Percentiles rank a stretch among this genome's conserved stretches.
phyloP scores from a whole-genome alignment of 2,113 vertebrate genomes.

The Heterotilapia buettikoferi region DNA sequence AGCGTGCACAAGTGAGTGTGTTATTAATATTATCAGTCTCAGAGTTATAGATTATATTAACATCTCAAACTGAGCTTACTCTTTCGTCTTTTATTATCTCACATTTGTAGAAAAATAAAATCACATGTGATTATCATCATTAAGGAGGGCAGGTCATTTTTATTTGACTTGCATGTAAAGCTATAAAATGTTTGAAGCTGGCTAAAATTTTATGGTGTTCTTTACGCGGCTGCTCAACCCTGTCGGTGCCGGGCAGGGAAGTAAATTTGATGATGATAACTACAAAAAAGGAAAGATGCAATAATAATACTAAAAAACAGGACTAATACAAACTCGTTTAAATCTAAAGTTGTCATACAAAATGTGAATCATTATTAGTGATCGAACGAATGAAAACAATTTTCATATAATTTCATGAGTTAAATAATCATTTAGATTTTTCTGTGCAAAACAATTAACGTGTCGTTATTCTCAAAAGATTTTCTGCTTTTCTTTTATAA shows the following conservation, averaged over 20 bases:
- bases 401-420: rapidly evolving
- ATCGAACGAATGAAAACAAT: rapidly evolving
- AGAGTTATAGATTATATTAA: not conserved
- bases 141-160: not conserved
- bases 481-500: not conserved
- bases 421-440: not conserved
- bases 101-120: not conserved
- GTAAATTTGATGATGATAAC: not conserved
- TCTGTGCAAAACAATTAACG: not conserved
- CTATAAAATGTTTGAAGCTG: not conserved
- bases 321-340: not conserved
- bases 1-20: not conserved
- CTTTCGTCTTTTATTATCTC: not conserved
- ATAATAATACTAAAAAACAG: not conserved
- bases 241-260: rapidly evolving
- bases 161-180: not conserved
- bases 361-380: not conserved
- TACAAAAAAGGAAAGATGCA: not conserved
- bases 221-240: not conserved
- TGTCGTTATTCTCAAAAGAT: rapidly evolving
- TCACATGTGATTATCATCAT: rapidly evolving
- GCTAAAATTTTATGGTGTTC: not conserved
- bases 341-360: not conserved
- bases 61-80: not conserved
- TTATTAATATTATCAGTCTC: not conserved